phyloP scores from a whole-genome alignment of 2,113 vertebrate species.

The Rhodinocichla rosea region DNA sequence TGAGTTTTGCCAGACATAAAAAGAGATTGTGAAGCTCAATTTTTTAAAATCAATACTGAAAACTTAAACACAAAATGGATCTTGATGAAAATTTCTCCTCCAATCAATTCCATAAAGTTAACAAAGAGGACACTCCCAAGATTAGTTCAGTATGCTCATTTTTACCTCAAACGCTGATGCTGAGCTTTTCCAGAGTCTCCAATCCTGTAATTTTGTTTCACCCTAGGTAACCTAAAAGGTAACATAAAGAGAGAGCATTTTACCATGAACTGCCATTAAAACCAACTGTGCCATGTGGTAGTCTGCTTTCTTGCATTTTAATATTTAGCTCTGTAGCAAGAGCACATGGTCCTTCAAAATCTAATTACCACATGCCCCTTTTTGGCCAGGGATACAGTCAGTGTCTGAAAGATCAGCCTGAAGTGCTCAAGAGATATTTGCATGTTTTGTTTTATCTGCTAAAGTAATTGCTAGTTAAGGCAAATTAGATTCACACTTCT shows the following conservation, averaged over 20 bases:
- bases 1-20: not conserved
- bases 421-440: not conserved
- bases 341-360: constrained; percentile 37
- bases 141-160: constrained; percentile 59
- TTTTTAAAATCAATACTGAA: not conserved
- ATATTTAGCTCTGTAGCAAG: constrained; percentile 38
- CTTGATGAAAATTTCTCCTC: constrained; percentile 15
- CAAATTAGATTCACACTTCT: not conserved
- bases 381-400: not conserved
- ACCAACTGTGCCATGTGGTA: constrained; percentile 45
- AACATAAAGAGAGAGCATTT: constrained; percentile 71
- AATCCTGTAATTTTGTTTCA: constrained; percentile 76
- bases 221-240: constrained; percentile 75
- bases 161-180: constrained; percentile 76
- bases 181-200: constrained; percentile 76
- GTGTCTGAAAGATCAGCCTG: not conserved
- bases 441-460: constrained; percentile 27
- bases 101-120: constrained; percentile 17
- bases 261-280: constrained; percentile 65
- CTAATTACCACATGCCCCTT: constrained; percentile 10
- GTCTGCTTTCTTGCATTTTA: constrained; percentile 57
- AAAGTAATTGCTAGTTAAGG: not conserved
- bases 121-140: constrained; percentile 21
- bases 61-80: constrained; percentile 41
- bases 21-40: not conserved